phyloP scores from a whole-genome alignment of 2,888 invertebrate genomes.

The Oeneis ivallda region DNA sequence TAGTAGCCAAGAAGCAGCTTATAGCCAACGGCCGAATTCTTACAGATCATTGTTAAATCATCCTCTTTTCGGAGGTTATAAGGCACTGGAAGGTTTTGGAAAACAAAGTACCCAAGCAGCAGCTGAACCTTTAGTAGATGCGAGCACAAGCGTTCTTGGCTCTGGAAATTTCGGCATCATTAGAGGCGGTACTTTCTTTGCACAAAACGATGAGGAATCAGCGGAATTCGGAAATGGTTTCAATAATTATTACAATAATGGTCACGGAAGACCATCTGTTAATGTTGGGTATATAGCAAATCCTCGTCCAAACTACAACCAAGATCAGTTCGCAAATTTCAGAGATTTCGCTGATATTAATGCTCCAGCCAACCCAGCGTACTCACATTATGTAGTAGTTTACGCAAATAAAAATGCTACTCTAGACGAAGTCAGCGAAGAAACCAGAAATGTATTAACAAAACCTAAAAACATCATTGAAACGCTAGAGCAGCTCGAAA shows the following conservation, averaged over 20 bases:
- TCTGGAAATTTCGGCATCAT: slow-evolving; percentile 94
- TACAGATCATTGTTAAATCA: slow-evolving; percentile 74
- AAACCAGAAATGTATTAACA: slow-evolving; percentile 66
- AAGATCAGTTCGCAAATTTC: slow-evolving; percentile 94
- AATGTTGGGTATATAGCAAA: slow-evolving; percentile 84
- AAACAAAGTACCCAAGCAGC: slow-evolving; percentile 61
- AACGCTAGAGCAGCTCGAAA: slow-evolving; percentile 87
- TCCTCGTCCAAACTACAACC: slow-evolving; percentile 87
- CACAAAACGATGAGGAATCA: slow-evolving; percentile 86
- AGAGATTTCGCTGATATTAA: slow-evolving; percentile 95
- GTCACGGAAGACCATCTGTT: slow-evolving; percentile 86
- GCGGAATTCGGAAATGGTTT: slow-evolving; percentile 81
- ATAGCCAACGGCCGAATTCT: slow-evolving; percentile 82
- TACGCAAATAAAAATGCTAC: slow-evolving; percentile 91
- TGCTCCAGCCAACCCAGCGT: slow-evolving; percentile 87
- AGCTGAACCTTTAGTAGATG: slow-evolving; percentile 70
- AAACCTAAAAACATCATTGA: slow-evolving; percentile 92
- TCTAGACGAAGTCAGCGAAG: slow-evolving; percentile 76
- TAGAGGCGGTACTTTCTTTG: slow-evolving; percentile 92
- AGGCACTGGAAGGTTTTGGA: slow-evolving; percentile 64
- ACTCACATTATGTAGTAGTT: slow-evolving; percentile 91
- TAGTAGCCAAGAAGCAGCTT: slow-evolving; percentile 82
- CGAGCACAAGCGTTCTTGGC: slow-evolving; percentile 85
- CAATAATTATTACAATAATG: slow-evolving; percentile 84
- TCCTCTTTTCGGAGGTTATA: slow-evolving; percentile 67